Evolutionary conservation across 2,113 vertebrate genomes (phyloP), one percentile per base, ranked within the genome.

Genomic region (Triplophysa siluroides): DNA sequence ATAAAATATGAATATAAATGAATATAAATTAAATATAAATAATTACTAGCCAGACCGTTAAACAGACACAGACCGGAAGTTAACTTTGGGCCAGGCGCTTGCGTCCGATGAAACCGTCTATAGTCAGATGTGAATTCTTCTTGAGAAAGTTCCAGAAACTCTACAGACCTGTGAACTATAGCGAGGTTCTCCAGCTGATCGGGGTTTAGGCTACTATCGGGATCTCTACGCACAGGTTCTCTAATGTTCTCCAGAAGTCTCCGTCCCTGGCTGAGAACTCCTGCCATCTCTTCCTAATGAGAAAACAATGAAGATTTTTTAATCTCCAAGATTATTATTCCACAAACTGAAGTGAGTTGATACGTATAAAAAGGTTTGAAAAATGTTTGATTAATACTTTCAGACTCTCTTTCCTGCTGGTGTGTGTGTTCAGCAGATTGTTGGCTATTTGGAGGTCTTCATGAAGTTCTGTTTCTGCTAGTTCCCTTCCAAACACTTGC

Each of bases 131-230:
- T 52, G 50, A 16, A 16, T 16, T 52, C 4, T 52, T 19, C 8
- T 38, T 9, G 1, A 21, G n/a, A 21, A 58, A 21, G 54, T 56
- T 64, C 13, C 10, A 19, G 14, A 68, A 29, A 29, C 88, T 91
- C 79, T 7, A 38, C 6, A 38, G 33, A 95, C 95, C 95, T 96
- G 86, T 97, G 94, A 73, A 98, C 94, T 0, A 96, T 98, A 33
- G 92, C 93, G 84, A 97, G 92, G 85, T 96, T 98, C 89, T 99
- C 97, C 83, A 95, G 87, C 82, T 98, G 95, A 78, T 96, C 96
- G 87, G 96, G 96, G 90, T 94, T 98, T 89, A 96, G 92, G 85
- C 89, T 93, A 88, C 94, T 93, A 60, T 94, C 95, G 0, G 93
- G 89, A 80, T 96, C 92, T 83, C 89, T 92, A 19, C 86, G 84